Conservation (phyloP, 1,140 invertebrate species). For the Globodera rostochiensis region DNA sequence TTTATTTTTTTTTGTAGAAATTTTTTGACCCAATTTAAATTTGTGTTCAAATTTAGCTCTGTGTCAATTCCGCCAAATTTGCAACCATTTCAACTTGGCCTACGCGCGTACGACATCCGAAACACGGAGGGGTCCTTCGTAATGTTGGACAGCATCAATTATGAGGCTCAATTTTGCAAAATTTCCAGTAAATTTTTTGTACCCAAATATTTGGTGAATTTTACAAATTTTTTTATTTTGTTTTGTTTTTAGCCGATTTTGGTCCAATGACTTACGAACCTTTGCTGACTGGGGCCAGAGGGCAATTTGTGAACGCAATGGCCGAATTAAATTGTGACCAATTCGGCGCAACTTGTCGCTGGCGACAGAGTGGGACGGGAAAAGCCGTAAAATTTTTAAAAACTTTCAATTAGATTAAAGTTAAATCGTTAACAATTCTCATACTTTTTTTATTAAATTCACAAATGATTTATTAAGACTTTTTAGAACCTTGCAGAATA, state of each 20-base stretch:
- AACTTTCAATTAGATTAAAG: too few relatives aligned
- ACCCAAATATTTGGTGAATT: background rate
- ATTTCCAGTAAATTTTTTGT: slow-evolving; percentile 48
- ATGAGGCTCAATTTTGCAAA: slow-evolving; percentile 60
- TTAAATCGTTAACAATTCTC: too few relatives aligned
- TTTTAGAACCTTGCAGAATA: too few relatives aligned
- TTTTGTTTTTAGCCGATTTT: slow-evolving; percentile 55
- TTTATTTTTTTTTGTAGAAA: too few relatives aligned
- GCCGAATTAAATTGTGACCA: slow-evolving; percentile 53
- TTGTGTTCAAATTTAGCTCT: slow-evolving; percentile 28
- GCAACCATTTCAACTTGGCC: slow-evolving; percentile 52
- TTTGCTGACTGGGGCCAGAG: slow-evolving; percentile 53
- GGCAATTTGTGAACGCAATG: slow-evolving; percentile 48
- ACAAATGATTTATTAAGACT: too few relatives aligned
- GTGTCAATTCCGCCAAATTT: slow-evolving; percentile 56
- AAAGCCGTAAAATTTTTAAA: slow-evolving; percentile 10
- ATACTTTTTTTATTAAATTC: too few relatives aligned
- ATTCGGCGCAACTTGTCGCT: slow-evolving; percentile 59
- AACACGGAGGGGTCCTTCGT: slow-evolving; percentile 61
- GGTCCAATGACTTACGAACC: slow-evolving; percentile 35
- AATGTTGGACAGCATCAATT: slow-evolving; percentile 63
- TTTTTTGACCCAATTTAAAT: too few relatives aligned
- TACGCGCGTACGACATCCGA: slow-evolving; percentile 59
- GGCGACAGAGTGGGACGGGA: slow-evolving; percentile 55
- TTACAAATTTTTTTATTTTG: too few relatives aligned